phyloP scores from a whole-genome alignment of 2,888 invertebrate genomes.

The Metopia argyrocephala region DNA sequence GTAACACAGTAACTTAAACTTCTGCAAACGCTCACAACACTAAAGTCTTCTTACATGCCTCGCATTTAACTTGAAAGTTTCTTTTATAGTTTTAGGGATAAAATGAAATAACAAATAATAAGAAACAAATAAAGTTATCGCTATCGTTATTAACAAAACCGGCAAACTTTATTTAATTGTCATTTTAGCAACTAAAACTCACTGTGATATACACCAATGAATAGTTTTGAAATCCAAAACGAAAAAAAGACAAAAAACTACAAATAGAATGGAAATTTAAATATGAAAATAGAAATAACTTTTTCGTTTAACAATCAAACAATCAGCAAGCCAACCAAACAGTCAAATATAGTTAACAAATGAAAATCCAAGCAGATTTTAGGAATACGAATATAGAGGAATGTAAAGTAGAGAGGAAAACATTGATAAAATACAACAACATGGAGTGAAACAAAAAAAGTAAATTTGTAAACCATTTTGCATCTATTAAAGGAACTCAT shows the following conservation, averaged over 20 bases:
- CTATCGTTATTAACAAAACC: slow-evolving; percentile 20
- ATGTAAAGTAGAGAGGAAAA: not conserved
- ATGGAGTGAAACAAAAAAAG: not conserved
- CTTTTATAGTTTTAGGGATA: not conserved
- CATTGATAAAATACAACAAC: not conserved
- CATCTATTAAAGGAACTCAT: slow-evolving; percentile 37
- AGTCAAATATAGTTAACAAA: not conserved
- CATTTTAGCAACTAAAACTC: slow-evolving; percentile 49
- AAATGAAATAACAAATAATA: not conserved
- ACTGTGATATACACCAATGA: too few relatives aligned
- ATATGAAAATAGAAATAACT: not conserved
- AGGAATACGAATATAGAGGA: too few relatives aligned
- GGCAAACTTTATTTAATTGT: slow-evolving; percentile 30
- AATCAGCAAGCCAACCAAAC: not conserved
- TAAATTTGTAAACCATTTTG: slow-evolving; percentile 11
- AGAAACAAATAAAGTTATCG: slow-evolving; percentile 24
- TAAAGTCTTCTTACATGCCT: not conserved
- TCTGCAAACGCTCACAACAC: too few relatives aligned
- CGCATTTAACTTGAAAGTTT: slow-evolving; percentile 1
- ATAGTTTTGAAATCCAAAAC: too few relatives aligned
- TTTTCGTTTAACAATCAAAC: not conserved
- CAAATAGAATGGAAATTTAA: not conserved
- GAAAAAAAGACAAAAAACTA: slow-evolving; percentile 25
- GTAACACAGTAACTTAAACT: too few relatives aligned
- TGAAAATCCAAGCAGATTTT: too few relatives aligned